Evolutionary conservation across 2,797 vertebrate genomes (phyloP).

Genomic region (Etheostoma perlongum): DNA sequence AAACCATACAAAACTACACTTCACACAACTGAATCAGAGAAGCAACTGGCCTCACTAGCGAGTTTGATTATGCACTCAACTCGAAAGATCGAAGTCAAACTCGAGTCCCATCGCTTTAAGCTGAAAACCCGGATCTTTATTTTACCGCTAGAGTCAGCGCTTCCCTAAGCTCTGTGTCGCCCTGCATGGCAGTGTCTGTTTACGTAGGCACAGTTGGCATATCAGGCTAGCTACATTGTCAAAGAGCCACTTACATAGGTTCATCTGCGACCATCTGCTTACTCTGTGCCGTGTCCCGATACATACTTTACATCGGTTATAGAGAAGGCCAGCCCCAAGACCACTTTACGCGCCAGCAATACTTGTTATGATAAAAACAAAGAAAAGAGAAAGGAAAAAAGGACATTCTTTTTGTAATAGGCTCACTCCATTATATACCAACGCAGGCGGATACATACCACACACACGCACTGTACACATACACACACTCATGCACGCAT

Average conservation of each 20-base stretch:
- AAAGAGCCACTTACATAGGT: conserved; percentile 79
- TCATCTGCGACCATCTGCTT: conserved; percentile 72
- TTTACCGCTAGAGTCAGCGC: conserved; percentile 67
- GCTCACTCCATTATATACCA: conserved; percentile 72
- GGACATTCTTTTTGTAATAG: conserved; percentile 77
- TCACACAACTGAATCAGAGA: conserved; percentile 73
- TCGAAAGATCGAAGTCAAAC: conserved; percentile 53
- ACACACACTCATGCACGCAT: conserved; percentile 66
- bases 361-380: conserved; percentile 69
- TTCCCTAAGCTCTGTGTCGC: conserved; percentile 73
- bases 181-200: conserved; percentile 82
- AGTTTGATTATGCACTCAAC: conserved; percentile 42
- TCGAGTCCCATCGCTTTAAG: conserved; percentile 49
- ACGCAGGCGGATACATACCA: conserved; percentile 64
- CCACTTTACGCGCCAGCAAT: conserved; percentile 70
- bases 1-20: conserved; percentile 78
- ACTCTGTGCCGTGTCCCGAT: conserved; percentile 57
- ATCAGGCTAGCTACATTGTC: conserved; percentile 85
- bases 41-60: conserved; percentile 64
- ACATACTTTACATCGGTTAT: conserved; percentile 63
- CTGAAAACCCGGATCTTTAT: conserved; percentile 51
- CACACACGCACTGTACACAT: conserved; percentile 68
- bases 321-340: conserved; percentile 67
- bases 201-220: conserved; percentile 89
- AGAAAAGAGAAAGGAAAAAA: conserved; percentile 67